Conservation (phyloP, 2,888 invertebrate species). For the Drosophila pseudotakahashii region DNA sequence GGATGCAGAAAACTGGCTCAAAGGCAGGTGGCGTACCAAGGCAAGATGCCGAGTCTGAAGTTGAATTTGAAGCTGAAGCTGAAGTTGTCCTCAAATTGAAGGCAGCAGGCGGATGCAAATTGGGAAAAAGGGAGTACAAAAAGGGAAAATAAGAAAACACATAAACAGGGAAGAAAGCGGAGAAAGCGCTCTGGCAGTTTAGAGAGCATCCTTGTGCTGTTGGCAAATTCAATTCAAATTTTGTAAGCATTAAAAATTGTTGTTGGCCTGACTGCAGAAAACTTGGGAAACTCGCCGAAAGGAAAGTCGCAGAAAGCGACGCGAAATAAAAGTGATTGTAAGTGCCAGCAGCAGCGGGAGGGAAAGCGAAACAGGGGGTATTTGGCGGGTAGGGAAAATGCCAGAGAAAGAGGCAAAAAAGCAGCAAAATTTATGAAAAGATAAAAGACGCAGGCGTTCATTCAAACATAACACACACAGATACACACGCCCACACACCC, state of each 20-base stretch:
- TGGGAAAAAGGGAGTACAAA: slow-evolving; percentile 53
- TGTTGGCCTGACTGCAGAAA: slow-evolving; percentile 39
- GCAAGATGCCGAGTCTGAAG: slow-evolving; percentile 38
- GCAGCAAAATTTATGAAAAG: slow-evolving; percentile 71
- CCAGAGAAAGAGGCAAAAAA: slow-evolving; percentile 50
- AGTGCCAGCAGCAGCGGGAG: slow-evolving; percentile 50
- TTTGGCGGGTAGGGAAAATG: neutral
- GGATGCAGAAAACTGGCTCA: slow-evolving; percentile 1
- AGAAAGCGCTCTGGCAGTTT: slow-evolving; percentile 29
- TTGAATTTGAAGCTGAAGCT: slow-evolving; percentile 60
- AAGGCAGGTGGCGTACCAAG: slow-evolving; percentile 14
- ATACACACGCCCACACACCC: slow-evolving; percentile 23
- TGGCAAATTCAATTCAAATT: slow-evolving; percentile 79
- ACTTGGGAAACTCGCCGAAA: slow-evolving; percentile 52
- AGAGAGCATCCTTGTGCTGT: slow-evolving; percentile 58
- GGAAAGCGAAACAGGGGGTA: slow-evolving; percentile 6
- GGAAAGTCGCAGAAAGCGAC: slow-evolving; percentile 46
- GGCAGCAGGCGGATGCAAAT: slow-evolving; percentile 69
- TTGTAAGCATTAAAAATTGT: slow-evolving; percentile 74
- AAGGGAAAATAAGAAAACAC: neutral
- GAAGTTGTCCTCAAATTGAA: slow-evolving; percentile 69
- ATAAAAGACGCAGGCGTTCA: slow-evolving; percentile 78
- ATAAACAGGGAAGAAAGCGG: slow-evolving; percentile 31
- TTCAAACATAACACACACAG: slow-evolving; percentile 70
- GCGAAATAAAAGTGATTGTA: slow-evolving; percentile 77